Base-by-base conservation (phyloP, 2,113 vertebrate species). In the Burhinus bistriatus region DNA sequence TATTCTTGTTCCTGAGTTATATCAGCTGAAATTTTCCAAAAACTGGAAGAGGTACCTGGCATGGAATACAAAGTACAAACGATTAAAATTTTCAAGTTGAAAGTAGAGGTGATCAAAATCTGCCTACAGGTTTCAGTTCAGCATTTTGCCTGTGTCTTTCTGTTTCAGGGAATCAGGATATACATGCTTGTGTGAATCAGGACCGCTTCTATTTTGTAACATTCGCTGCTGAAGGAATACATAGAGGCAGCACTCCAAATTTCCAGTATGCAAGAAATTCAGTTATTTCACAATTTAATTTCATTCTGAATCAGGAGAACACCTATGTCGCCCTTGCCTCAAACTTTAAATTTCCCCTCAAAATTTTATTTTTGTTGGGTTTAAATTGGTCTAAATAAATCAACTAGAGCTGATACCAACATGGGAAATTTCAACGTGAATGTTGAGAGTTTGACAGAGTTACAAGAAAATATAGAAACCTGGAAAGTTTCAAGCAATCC, bases 371-470 rank as follows among this genome's bases (percentile, higher is more conserved):
- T 89, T 22, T 27, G 52, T 70, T 83, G 34, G n/a, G 75, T 90
- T 90, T 77, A 90, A 77, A 70, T 32, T 64, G 38, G 73, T 88
- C 29, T 90, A 92, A 93, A 77, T 70, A 93, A 95, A 96, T 92
- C 62, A 83, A 55, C 14, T 40, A 83, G 71, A 83, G 68, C 27
- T 54, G 82, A 80, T 88, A 91, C 15, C 58, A 88, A 32, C 79
- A 47, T 11, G 62, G 79, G 66, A 92, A 90, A 92, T 90, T 86
- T 90, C 84, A 77, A 2, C 15, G 49, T 18, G 66, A 89, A 55
- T 55, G 70, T 90, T 94, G 55, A 36, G 45, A 73, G 47, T 62
- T 58, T 70, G 78, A 96, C 73, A 86, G 71, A 86, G 17, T 70
- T 87, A 79, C 78, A 85, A 76, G 84, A 61, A 76, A 94, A 75